Conservation (phyloP, 2,113 vertebrate species). For the Caracal caracal region DNA sequence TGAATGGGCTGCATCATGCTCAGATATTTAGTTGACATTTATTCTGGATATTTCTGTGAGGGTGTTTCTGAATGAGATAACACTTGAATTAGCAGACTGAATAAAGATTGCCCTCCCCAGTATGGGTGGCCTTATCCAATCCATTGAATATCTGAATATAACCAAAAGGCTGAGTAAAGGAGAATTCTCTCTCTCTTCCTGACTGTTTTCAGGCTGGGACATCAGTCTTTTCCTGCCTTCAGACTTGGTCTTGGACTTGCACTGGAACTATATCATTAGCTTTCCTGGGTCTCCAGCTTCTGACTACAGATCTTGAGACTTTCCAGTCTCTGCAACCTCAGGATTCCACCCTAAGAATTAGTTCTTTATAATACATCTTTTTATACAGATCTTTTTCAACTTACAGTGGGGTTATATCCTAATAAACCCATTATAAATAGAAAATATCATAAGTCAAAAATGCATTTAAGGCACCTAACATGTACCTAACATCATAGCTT, state of each 20-base stretch:
- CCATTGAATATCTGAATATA: neutral
- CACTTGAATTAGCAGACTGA: neutral
- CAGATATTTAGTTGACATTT: neutral
- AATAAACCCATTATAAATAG: neutral
- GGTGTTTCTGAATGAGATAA: neutral
- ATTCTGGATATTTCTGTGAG: slow-evolving; percentile 19
- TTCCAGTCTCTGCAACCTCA: neutral
- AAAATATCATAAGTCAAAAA: neutral
- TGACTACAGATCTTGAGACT: neutral
- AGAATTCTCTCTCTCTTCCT: neutral
- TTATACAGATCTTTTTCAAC: neutral
- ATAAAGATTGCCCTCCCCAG: neutral
- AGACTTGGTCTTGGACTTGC: neutral
- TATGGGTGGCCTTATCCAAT: neutral
- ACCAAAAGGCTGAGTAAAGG: neutral
- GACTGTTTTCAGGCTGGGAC: neutral
- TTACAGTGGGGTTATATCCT: neutral
- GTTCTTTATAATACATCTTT: neutral
- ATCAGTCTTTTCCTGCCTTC: neutral
- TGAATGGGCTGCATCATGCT: neutral
- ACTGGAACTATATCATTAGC: neutral
- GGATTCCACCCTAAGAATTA: neutral
- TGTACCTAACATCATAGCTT: neutral
- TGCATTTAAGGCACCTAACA: neutral
- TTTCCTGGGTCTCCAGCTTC: neutral